Base-by-base conservation (phyloP, 2,888 invertebrate species). In the Epistrophella euchroma region DNA sequence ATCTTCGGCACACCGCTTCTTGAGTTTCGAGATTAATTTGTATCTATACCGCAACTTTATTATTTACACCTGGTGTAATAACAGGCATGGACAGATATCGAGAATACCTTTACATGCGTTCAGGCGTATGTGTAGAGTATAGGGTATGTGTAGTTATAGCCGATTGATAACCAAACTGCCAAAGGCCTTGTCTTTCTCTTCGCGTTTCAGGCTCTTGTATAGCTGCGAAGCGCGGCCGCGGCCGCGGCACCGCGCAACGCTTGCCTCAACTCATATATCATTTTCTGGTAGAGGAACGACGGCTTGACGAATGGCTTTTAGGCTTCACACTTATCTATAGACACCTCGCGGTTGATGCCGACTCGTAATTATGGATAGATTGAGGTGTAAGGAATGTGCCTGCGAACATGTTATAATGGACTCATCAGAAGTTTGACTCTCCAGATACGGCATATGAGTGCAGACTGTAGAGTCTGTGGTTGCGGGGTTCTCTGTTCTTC, bases 251-350 rank as follows among this genome's bases (percentile, higher is more conserved):
- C 71, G 56, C 71, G 56, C 71, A 82, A 82, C 74, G 78, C 71
- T 86, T 70, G 64, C 62, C 71, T 86, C 86, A 86, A 86, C 86
- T 86, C 86, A 86, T 86, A 86, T 86, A 86, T 86, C 86, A 87
- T 83, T 87, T 87, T 87, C 77, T 87, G 87, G 87, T 87, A 83
- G 72, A 82, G 71, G 87, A 87, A 87, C 87, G 87, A 87, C 87
- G 87, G 82, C 83, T 87, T 87, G 87, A 87, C 87, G 87, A 87
- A 87, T 87, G 87, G 87, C 87, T 87, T 87, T 87, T 83, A 87
- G 87, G 78, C 78, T 87, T 87, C 83, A 82, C 87, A 87, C 83
- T 87, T 87, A 72, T 79, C 81, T 75, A 87, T 87, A 82, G 87
- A 87, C 75, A 82, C 83, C 83, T 83, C 82, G 87, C 83, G 87